Base-by-base conservation (phyloP, 2,797 vertebrate genomes). In the Sus cebifrons region DNA sequence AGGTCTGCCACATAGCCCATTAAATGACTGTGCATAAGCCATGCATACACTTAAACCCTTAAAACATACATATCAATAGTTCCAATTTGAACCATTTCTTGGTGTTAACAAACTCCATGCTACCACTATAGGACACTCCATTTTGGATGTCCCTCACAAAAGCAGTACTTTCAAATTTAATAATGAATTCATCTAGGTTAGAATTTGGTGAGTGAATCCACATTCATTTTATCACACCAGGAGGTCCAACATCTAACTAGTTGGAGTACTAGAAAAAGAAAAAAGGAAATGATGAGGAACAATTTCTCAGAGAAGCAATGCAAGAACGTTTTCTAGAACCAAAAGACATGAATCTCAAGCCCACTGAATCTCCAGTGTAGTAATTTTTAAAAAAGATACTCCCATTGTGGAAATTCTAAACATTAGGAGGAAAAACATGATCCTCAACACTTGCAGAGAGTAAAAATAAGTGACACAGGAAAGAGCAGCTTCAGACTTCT, bases 131-230 rank as follows among this genome's bases (percentile, higher is more conserved):
- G 21, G 14, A 70, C 13, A 83, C 5, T 44, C 25, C 29, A 12
- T 70, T 60, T 97, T 29, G 83, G 89, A 20, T 68, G 49, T 17
- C 7, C 83, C 36, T 95, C 40, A 52, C 10, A 64, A 70, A 96
- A 90, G 7, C 17, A 91, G 5, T 64, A 70, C 3, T 90, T 93
- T 60, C 21, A 62, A 85, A 78, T 93, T 82, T 75, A 92, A 79
- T 79, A 94, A 79, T 49, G 40, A 96, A 87, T 86, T 87, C 2
- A 89, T 84, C 21, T 86, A 83, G 52, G 54, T 89, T 79, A 92
- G 60, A 29, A 89, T 95, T 96, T 94, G 52, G 49, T 88, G 29
- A 95, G 5, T 85, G 54, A 91, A 23, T 75, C 32, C 65, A 87
- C 49, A 36, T 70, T 70, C 54, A 64, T 82, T 96, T 94, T 67